Evolutionary conservation across 2,113 vertebrate genomes (phyloP).

Genomic region (Lophotis ruficrista): DNA sequence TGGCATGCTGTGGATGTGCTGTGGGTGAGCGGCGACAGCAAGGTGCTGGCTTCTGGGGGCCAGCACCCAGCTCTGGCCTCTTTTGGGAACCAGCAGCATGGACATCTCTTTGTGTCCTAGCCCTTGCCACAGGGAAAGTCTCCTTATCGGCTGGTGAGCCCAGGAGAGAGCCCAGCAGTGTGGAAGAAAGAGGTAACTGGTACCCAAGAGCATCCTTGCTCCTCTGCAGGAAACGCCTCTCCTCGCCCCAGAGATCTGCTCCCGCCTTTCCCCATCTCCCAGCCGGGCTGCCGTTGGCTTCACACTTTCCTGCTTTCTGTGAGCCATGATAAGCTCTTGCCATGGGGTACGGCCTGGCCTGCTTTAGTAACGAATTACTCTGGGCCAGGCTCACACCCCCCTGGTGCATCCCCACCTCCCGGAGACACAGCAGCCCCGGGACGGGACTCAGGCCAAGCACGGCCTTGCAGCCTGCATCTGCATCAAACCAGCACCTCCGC

Average conservation of each 20-base stretch:
- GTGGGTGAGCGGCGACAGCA: background rate
- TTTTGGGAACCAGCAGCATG: background rate
- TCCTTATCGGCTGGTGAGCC: background rate
- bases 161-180: background rate
- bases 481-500: background rate
- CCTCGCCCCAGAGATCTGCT: background rate
- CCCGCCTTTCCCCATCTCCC: background rate
- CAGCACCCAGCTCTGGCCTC: background rate
- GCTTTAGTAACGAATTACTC: background rate
- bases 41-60: background rate
- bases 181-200: background rate
- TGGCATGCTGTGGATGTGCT: background rate
- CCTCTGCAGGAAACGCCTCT: background rate
- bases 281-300: fast-evolving
- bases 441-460: background rate
- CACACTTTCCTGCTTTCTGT: background rate
- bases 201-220: background rate
- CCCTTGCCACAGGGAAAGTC: background rate
- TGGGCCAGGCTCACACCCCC: background rate
- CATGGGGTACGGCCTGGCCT: background rate
- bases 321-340: background rate
- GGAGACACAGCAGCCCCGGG: fast-evolving
- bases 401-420: background rate
- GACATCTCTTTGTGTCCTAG: background rate
- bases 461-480: background rate